Evolutionary conservation across 2,113 vertebrate species (phyloP).

Genomic region (Sinocyclocheilus anophthalmus): DNA sequence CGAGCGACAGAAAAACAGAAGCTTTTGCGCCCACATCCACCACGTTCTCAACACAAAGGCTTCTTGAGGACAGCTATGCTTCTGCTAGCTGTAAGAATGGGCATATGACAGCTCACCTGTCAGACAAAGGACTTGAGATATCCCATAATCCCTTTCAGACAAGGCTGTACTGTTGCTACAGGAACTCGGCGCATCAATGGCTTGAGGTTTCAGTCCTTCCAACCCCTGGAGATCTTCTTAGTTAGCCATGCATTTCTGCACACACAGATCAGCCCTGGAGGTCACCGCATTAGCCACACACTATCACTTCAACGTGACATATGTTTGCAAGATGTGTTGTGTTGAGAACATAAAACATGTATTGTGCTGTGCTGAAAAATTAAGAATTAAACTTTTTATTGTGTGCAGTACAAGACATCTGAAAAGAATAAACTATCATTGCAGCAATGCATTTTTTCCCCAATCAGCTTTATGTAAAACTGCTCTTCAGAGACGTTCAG

Average conservation of each 20-base stretch:
- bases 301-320: neutral
- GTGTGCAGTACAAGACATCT: neutral
- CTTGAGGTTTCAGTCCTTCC: neutral
- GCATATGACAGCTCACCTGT: slow-evolving; percentile 10
- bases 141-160: neutral
- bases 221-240: neutral
- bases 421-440: neutral
- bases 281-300: neutral
- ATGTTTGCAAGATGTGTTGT: slow-evolving; percentile 7
- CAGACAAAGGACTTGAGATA: neutral
- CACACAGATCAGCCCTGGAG: neutral
- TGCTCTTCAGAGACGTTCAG: neutral
- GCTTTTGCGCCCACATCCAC: neutral
- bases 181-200: neutral
- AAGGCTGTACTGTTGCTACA: neutral
- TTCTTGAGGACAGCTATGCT: neutral
- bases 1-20: neutral
- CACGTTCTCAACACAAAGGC: neutral
- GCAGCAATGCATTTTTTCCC: neutral
- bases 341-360: neutral
- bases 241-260: neutral
- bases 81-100: neutral
- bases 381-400: neutral
- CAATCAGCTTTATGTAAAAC: neutral
- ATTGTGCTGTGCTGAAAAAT: neutral